Percentiles rank a stretch among this genome's conserved stretches.
Evolutionary conservation across 2,113 vertebrate species (phyloP).

Genomic region (Haplotaxodon microlepis): DNA sequence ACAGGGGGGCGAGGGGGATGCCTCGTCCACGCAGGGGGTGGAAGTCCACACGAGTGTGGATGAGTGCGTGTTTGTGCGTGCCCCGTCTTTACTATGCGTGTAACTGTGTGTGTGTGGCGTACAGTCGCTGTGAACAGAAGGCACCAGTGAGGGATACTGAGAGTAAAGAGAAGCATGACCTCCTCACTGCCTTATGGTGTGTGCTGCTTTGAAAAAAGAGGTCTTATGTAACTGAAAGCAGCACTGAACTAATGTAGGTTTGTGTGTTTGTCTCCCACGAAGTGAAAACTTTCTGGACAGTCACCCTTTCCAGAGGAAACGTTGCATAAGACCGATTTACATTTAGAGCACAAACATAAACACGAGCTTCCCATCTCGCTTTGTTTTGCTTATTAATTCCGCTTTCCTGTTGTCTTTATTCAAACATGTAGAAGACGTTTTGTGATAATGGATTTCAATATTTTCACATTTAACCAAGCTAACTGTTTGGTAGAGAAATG

Average conservation of each 20-base stretch:
- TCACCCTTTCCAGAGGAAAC: conserved; percentile 19
- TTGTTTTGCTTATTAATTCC: background rate
- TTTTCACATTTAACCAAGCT: background rate
- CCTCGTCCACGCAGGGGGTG: conserved; percentile 37
- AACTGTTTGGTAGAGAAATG: background rate
- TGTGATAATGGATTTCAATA: background rate
- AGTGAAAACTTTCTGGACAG: conserved; percentile 31
- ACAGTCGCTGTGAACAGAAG: conserved; percentile 53
- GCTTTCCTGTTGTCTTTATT: background rate
- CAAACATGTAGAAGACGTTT: background rate
- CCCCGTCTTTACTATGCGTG: background rate
- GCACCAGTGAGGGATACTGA: conserved; percentile 39
- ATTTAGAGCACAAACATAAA: conserved; percentile 1
- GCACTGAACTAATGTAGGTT: conserved; percentile 27
- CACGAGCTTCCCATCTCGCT: background rate
- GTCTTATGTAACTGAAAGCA: conserved; percentile 45
- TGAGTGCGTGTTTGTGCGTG: background rate
- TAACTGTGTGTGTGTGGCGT: background rate
- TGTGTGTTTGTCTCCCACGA: conserved; percentile 45
- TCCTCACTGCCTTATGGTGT: conserved; percentile 39
- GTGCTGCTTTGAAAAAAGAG: conserved; percentile 14
- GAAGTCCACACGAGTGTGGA: conserved; percentile 20
- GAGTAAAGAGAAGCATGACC: conserved; percentile 36
- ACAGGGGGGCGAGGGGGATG: conserved; percentile 35
- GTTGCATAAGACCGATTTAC: conserved; percentile 50